Base-by-base conservation (phyloP, 2,888 invertebrate genomes). In the Chloroclysta siterata region DNA sequence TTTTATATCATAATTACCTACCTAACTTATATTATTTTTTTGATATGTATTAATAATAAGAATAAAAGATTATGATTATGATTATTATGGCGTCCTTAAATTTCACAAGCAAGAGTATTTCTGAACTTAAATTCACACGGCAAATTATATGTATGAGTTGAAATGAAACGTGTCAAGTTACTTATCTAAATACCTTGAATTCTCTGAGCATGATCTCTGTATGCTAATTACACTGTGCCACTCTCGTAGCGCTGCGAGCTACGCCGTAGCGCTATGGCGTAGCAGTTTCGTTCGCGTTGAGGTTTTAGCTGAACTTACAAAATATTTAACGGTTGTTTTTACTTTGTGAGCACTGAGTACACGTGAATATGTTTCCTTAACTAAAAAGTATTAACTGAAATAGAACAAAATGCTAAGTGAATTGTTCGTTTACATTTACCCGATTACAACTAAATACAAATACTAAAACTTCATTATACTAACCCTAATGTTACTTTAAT, bases 271-370 rank as follows among this genome's bases (percentile, higher is more conserved):
- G 39, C 60, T 60, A 60, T 54, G 41, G 39, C 46, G 50, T 54
- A 54, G 55, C 50, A 59, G 63, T 39, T 48, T 17, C 47, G 29
- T 46, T 13, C 46, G 33, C 47, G 55, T 28, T 42, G 60, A 54
- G 60, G 60, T 52, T 48, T 54, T 17, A 60, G 55, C 47, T 56
- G 47, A 55, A 54, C 51, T 63, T 46, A 39, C 51, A 54, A 59
- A 63, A 63, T 63, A 59, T 52, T 59, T 63, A 63, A 52, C 51
- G 54, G 63, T 63, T 63, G 63, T 63, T 63, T 57, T 54, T 63
- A 63, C 59, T 58, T 58, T 63, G 53, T 53, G 28, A 47, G 42
- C 48, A 42, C 17, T 54, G 47, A 48, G 44, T 33, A 47, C 14
- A 13, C 22, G 39, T 42, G 53, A 53, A 42, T 53, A 44, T 29